A percentile compares a stretch with the other conserved stretches of the same genome.
These are phyloP conservation scores for Astreopora myriophthalma DNA, from an alignment of 64 coral and sea anemone species.

Conservation along the genomic window DNA sequence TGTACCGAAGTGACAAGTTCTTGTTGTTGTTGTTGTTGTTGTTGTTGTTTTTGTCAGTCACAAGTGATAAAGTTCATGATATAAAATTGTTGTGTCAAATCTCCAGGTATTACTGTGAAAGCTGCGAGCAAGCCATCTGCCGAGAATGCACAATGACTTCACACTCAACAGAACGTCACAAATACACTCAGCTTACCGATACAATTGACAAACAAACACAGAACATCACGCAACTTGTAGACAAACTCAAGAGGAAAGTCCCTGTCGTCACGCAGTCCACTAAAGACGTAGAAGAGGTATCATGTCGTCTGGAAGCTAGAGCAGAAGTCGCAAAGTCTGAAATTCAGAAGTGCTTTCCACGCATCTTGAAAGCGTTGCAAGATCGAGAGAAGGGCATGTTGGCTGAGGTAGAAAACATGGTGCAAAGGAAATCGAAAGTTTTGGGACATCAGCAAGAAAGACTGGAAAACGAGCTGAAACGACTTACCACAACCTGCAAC, in stretches of 20 bases:
- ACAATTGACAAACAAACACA: slow-evolving; percentile 94
- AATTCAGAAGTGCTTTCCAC: slow-evolving; percentile 98
- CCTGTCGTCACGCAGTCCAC: slow-evolving; percentile 92
- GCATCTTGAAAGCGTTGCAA: slow-evolving; percentile 84
- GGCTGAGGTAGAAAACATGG: slow-evolving; percentile 89
- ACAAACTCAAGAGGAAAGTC: slow-evolving; percentile 91
- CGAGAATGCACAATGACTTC: slow-evolving; percentile 98
- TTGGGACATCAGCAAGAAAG: slow-evolving; percentile 92
- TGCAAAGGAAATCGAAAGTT: slow-evolving; percentile 85
- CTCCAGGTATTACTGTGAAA: slow-evolving; percentile 95
- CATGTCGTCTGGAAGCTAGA: slow-evolving; percentile 83
- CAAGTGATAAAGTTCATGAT: too few species aligned
- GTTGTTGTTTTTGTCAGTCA: too few species aligned
- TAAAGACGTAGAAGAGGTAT: slow-evolving; percentile 95
- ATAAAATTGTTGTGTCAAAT: neutral
- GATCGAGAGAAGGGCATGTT: slow-evolving; percentile 95
- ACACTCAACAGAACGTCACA: slow-evolving; percentile 95
- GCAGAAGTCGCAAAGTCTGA: slow-evolving; percentile 96
- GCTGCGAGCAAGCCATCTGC: slow-evolving; percentile 97
- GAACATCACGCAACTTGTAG: slow-evolving; percentile 75
- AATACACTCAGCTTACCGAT: slow-evolving; percentile 92
- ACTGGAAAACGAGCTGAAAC: slow-evolving; percentile 89
- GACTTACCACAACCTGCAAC: slow-evolving; percentile 76
- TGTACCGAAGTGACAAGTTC: too few species aligned
- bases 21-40: too few species aligned